Base-by-base conservation (phyloP, 2,888 invertebrate genomes). In the Erebia ligea region DNA sequence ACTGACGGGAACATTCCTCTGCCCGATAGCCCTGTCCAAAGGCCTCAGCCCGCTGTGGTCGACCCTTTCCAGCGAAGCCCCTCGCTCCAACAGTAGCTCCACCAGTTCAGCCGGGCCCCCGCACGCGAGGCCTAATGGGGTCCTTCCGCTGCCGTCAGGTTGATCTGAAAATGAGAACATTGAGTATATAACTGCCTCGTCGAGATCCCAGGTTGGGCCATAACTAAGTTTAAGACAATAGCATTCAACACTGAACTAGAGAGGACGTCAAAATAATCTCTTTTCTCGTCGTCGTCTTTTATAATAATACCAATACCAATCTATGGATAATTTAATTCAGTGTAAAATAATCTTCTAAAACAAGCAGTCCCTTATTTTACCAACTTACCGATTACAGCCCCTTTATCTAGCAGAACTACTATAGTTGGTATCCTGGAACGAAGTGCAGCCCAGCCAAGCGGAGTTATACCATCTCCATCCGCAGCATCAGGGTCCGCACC, bases 11-110 rank as follows among this genome's bases (percentile, higher is more conserved):
- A 98, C 96, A 89, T 99, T 99, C 71, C 98, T 95, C 83, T 98
- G 98, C 54, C 97, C 98, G 70, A 99, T 98, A 2, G 99, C 98
- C 71, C 98, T 94, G 86, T 99, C 99, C 74, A 99, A 88, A 0
- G 99, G 98, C 73, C 99, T 94, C 95, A 98, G 96, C 10, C 99
- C 98, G 80, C 97, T 97, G 68, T 97, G 95, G 89, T 99, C 99
- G 0, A 98, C 97, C 83, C 98, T 97, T 83, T 99, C 99, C 69
- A 99, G 95, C 42, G 97, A 95, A 1, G 98, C 98, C 15, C 98
- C 98, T 80, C 96, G 95, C 78, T 99, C 99, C 69, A 99, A 92
- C 71, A 99, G 87, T 74, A 97, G 94, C 84, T 98, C 97, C 1
- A 97, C 97, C 77, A 96, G 85, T 48, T 95, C 94, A 15, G 96